Percentiles rank a stretch among this genome's conserved stretches.
Conservation (phyloP, 2,113 vertebrate genomes). For the Misgurnus anguillicaudatus region DNA sequence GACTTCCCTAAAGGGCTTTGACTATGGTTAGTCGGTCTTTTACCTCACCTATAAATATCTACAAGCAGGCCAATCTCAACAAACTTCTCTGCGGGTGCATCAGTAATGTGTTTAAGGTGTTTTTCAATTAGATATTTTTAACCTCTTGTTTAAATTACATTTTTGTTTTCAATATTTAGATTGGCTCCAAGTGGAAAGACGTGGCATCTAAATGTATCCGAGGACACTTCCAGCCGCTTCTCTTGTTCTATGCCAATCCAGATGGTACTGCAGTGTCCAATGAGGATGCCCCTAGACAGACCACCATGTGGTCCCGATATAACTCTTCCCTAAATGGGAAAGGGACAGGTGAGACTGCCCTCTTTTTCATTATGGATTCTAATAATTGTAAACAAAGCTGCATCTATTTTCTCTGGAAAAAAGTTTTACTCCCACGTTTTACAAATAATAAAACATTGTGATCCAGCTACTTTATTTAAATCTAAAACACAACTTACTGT, state of each 20-base stretch:
- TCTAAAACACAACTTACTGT: neutral
- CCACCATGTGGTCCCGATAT: slow-evolving; percentile 86
- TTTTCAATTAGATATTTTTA: neutral
- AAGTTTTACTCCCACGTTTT: neutral
- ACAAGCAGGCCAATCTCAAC: too few relatives aligned
- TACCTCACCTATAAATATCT: too few relatives aligned
- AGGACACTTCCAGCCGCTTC: slow-evolving; percentile 93
- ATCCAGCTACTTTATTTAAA: neutral
- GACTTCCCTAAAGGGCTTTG: too few relatives aligned
- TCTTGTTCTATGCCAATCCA: slow-evolving; percentile 94
- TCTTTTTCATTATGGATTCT: neutral
- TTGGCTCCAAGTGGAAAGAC: slow-evolving; percentile 96
- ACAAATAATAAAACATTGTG: neutral
- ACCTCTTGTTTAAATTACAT: neutral
- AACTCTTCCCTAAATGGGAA: slow-evolving; percentile 81
- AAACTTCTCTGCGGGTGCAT: too few relatives aligned
- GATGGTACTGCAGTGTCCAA: slow-evolving; percentile 90
- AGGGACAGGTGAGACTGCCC: slow-evolving; percentile 74
- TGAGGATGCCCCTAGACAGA: slow-evolving; percentile 91
- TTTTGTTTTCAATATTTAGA: slow-evolving; percentile 66
- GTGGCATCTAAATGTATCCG: slow-evolving; percentile 93
- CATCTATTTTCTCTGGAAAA: too few relatives aligned
- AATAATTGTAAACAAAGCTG: neutral
- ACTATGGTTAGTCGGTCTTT: too few relatives aligned
- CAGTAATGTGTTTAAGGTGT: too few relatives aligned